A percentile compares a stretch with the other conserved stretches of the same genome.
phyloP scores from a whole-genome alignment of 2,888 invertebrate genomes.

The Slavum lentiscoides region DNA sequence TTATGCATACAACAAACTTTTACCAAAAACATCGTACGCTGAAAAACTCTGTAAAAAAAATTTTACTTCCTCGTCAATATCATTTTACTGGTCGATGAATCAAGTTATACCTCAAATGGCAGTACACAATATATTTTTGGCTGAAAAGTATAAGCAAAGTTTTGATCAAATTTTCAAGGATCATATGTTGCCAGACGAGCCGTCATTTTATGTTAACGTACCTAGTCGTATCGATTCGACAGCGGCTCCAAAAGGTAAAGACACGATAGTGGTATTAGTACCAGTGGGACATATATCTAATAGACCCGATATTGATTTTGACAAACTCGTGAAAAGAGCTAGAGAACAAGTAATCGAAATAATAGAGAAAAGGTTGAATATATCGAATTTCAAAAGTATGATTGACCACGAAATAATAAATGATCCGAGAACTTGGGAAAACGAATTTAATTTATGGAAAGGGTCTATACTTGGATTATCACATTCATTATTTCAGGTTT shows the following conservation, averaged over 20 bases:
- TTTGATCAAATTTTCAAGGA: constrained; percentile 42
- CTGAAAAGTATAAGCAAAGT: constrained; percentile 28
- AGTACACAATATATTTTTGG: constrained; percentile 41
- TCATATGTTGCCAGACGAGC: constrained; percentile 30
- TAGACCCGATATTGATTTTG: constrained; percentile 8
- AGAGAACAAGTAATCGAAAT: constrained; percentile 29
- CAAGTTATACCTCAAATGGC: neutral
- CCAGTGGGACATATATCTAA: constrained; percentile 29
- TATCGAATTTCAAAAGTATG: constrained; percentile 15
- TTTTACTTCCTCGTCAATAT: constrained; percentile 40
- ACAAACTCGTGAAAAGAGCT: constrained; percentile 10
- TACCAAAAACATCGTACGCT: constrained; percentile 34
- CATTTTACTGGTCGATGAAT: constrained; percentile 40
- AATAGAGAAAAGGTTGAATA: constrained; percentile 24
- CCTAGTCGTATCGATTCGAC: constrained; percentile 38
- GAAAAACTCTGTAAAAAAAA: constrained; percentile 19
- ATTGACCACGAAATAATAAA: constrained; percentile 35
- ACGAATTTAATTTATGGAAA: constrained; percentile 45
- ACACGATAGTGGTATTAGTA: constrained; percentile 32
- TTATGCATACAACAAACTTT: constrained; percentile 39
- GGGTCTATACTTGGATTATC: constrained; percentile 40
- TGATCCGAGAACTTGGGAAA: constrained; percentile 39
- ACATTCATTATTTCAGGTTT: constrained; percentile 35
- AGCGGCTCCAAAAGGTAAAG: constrained; percentile 38
- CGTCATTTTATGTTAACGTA: constrained; percentile 40